Evolutionary conservation across 2,888 invertebrate genomes (phyloP), one percentile per base, ranked within the genome.

Genomic region (Hirtodrosophila alboralis): DNA sequence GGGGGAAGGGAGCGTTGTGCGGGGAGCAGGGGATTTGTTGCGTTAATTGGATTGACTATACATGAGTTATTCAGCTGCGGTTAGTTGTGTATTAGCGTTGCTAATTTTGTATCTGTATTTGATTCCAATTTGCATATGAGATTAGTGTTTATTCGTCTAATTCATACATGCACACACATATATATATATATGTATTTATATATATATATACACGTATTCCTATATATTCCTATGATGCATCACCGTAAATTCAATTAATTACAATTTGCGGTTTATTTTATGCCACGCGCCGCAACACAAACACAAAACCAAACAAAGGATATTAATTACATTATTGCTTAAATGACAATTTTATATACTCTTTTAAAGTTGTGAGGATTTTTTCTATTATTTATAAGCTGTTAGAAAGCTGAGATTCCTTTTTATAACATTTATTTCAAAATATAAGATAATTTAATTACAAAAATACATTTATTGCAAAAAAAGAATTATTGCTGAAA

Each of bases 211-310:
- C 31, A 34, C 48, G 27, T 44, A 43, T 33, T 63, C n/a, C n/a
- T n/a, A n/a, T n/a, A n/a, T n/a, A n/a, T n/a, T n/a, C n/a, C n/a
- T n/a, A 52, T 56, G 27, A 34, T 59, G 36, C 43, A 54, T 44
- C 51, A 41, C 53, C 53, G 60, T 61, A 41, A 67, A 75, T 75
- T 78, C 58, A 75, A 71, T 79, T 83, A 83, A 75, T 66, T 73
- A 69, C 80, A 69, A 75, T 48, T 43, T 83, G 76, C 34, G 84
- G 84, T 63, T 58, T 40, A 36, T 40, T 72, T 64, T 53, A 31
- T 27, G 43, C 45, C 54, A 26, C 31, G 18, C 43, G 59, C 30
- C 38, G 9, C 51, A 37, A 27, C 31, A 47, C 27, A 58, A 38
- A 33, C 30, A 27, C 26, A 33, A 30, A 21, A 28, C 9, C 12